Base-by-base conservation (phyloP, 2,113 vertebrate genomes). In the Spermophilus dauricus region DNA sequence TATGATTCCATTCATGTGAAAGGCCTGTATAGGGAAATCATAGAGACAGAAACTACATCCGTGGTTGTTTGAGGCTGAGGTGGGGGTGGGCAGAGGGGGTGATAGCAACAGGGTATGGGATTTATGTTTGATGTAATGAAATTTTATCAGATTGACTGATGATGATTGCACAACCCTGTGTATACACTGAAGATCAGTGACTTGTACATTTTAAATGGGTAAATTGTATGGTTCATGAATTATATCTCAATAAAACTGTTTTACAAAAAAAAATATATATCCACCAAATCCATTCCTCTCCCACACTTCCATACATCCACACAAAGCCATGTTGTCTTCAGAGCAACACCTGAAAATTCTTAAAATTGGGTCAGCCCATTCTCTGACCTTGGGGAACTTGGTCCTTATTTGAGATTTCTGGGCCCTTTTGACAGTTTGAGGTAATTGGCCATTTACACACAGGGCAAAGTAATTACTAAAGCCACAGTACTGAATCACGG, bases 311-410 rank as follows among this genome's bases (percentile, higher is more conserved):
- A 11, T 17, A 69, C 10, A 65, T 32, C 34, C 72, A 86, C 95
- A 96, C 20, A 96, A 86, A 94, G 72, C 95, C 81, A 30, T 18
- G 85, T 90, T 92, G 14, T 97, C 94, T 97, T 82, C 76, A 93
- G 48, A 73, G 67, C 67, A 42, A 8, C 4, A 16, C 77, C 90
- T 78, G 61, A 51, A 94, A 91, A 22, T 69, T 92, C 70, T 70
- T 14, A 51, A 92, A 94, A 72, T 4, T 87, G 65, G 67, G 45
- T 70, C 58, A 56, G 67, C 20, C 77, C 87, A 14, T 86, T 94
- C 95, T 88, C 67, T 89, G 69, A 86, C 53, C 77, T 69, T 69
- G n/a, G 42, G 56, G 12, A 97, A 96, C 77, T 42, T 89, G 92
- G 95, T 90, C 85, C 65, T 75, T 89, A 73, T 65, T 97, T 83